Conservation (phyloP, 2,888 invertebrate species). For the Molorchus minor region DNA sequence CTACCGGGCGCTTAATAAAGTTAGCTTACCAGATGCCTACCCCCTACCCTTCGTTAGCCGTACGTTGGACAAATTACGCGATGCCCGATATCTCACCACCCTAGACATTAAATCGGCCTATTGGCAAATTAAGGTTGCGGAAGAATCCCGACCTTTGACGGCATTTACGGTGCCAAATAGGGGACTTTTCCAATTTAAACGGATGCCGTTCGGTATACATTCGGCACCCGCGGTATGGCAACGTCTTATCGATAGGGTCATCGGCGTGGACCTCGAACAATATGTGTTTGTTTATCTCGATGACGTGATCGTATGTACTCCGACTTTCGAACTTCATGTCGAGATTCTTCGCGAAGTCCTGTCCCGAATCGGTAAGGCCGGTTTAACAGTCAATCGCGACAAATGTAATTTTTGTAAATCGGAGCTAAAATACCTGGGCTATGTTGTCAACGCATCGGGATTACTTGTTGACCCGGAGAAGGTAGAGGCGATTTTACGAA, state of each 20-base stretch:
- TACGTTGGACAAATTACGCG: slow-evolving; percentile 34
- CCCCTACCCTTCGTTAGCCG: slow-evolving; percentile 28
- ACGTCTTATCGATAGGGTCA: not conserved
- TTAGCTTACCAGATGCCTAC: slow-evolving; percentile 37
- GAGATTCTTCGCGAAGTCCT: not conserved
- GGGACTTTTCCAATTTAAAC: slow-evolving; percentile 48
- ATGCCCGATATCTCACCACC: slow-evolving; percentile 45
- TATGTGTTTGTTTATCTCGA: not conserved
- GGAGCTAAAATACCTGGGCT: not conserved
- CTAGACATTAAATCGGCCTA: slow-evolving; percentile 49
- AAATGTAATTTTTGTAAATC: not conserved
- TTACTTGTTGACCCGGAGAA: not conserved
- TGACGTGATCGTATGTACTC: not conserved
- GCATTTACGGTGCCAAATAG: slow-evolving; percentile 41
- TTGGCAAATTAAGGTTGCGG: slow-evolving; percentile 47
- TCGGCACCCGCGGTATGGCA: not conserved
- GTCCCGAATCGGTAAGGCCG: not conserved
- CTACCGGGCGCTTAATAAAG: slow-evolving; percentile 37
- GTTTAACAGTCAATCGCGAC: not conserved
- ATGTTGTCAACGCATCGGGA: not conserved
- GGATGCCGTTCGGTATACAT: slow-evolving; percentile 50
- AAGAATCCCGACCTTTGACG: slow-evolving; percentile 15
- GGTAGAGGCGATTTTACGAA: not conserved
- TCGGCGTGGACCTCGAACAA: not conserved
- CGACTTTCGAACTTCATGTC: not conserved